Percentiles rank a stretch among this genome's conserved stretches.
These are phyloP conservation scores for Argyrosomus regius DNA, from an alignment of 2,797 vertebrate genomes.

Conservation along the genomic window DNA sequence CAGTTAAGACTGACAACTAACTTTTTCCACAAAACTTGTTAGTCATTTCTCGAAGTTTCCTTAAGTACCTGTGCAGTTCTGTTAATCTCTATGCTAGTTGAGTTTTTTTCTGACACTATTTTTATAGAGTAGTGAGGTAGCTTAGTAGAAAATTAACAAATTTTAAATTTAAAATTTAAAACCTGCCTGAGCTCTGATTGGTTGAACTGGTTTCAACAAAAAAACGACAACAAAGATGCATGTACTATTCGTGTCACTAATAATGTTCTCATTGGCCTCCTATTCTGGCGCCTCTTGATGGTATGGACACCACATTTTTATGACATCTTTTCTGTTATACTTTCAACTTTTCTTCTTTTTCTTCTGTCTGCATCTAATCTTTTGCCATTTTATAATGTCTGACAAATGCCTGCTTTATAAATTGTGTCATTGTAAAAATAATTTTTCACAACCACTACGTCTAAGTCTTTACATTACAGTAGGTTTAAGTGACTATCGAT, in stretches of 20 bases:
- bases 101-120: no score
- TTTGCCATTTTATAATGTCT: background rate
- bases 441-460: background rate
- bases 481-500: background rate
- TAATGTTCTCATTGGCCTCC: no score
- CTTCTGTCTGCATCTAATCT: background rate
- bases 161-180: no score
- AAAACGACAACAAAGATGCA: no score
- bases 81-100: background rate
- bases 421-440: slow-evolving; percentile 9
- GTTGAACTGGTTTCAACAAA: no score
- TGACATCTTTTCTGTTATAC: background rate
- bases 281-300: background rate
- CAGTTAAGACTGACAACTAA: background rate
- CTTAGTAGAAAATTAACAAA: no score
- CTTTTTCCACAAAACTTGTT: background rate
- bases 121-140: background rate
- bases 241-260: no score
- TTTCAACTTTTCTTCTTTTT: background rate
- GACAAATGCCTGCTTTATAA: background rate
- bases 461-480: background rate
- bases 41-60: no score
- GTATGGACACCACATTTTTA: background rate
- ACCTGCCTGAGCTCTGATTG: no score
- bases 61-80: background rate